Percentiles rank a stretch among this genome's conserved stretches.
Evolutionary conservation across 2,113 vertebrate genomes (phyloP).

Genomic region (Ptilorrhoa leucosticta): DNA sequence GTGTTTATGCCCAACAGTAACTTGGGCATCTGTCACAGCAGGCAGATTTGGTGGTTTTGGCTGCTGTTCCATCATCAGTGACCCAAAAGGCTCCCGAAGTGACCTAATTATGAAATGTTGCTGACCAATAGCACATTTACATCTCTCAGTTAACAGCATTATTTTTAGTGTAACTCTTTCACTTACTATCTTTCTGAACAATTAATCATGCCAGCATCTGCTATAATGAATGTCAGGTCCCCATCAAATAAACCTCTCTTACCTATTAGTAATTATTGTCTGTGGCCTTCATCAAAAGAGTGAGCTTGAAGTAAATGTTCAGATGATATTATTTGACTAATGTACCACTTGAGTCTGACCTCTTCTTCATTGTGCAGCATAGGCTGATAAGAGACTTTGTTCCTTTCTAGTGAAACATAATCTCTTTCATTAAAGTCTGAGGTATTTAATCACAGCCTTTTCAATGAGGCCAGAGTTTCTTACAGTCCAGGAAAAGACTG

Average conservation of each 20-base stretch:
- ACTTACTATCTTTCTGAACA: background rate
- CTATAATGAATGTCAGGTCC: background rate
- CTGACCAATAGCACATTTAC: background rate
- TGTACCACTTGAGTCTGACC: slow-evolving; percentile 6
- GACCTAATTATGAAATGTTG: slow-evolving; percentile 27
- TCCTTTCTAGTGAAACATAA: background rate
- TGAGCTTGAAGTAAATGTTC: background rate
- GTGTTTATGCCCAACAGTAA: slow-evolving; percentile 9
- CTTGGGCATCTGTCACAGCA: slow-evolving; percentile 35
- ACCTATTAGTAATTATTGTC: background rate
- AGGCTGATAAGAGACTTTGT: background rate
- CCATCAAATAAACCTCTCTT: slow-evolving; percentile 22
- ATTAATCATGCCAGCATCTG: background rate
- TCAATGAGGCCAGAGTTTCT: background rate
- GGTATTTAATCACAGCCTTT: background rate
- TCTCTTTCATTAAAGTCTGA: background rate
- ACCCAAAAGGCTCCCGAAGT: background rate
- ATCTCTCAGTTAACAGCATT: background rate
- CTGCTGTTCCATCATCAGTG: background rate
- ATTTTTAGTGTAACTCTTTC: background rate
- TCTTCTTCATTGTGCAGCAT: background rate
- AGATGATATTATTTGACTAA: background rate
- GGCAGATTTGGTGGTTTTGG: background rate
- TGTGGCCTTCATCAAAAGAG: background rate
- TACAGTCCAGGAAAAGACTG: background rate